Conservation (phyloP, 1,140 invertebrate species). For the Diabrotica undecimpunctata region DNA sequence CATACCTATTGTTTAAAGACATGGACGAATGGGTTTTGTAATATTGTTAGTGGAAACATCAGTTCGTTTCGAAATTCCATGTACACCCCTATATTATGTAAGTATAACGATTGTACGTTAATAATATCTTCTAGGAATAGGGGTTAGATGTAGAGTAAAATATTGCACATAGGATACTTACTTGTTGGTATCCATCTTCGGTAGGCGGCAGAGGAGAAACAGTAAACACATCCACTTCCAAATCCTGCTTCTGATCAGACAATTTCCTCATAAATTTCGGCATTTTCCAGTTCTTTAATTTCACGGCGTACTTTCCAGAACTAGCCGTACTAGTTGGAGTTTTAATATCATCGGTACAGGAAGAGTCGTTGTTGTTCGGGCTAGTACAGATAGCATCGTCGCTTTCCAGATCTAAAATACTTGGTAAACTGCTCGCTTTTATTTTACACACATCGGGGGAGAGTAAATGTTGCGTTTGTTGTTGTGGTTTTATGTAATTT, state of each 20-base stretch:
- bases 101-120: too few species aligned
- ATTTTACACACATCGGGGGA: conserved; percentile 59
- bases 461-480: conserved; percentile 52
- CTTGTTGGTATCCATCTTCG: conserved; percentile 40
- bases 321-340: conserved; percentile 50
- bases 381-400: conserved; percentile 50
- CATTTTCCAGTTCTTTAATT: conserved; percentile 59
- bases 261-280: conserved; percentile 60
- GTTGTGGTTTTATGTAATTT: conserved; percentile 41
- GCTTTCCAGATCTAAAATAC: conserved; percentile 73
- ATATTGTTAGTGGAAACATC: too few species aligned
- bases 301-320: conserved; percentile 57
- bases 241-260: conserved; percentile 43
- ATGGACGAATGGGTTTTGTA: too few species aligned
- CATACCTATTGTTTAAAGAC: too few species aligned
- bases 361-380: conserved; percentile 33
- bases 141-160: too few species aligned
- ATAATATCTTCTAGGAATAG: too few species aligned
- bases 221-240: conserved; percentile 29
- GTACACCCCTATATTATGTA: too few species aligned
- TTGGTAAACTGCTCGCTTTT: conserved; percentile 72
- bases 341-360: conserved; percentile 32
- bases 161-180: conserved; percentile 1
- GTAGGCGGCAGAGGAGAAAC: conserved; percentile 26
- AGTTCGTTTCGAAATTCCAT: too few species aligned